Conservation (phyloP, 2,888 invertebrate genomes). For the Drosophila demipolita region DNA sequence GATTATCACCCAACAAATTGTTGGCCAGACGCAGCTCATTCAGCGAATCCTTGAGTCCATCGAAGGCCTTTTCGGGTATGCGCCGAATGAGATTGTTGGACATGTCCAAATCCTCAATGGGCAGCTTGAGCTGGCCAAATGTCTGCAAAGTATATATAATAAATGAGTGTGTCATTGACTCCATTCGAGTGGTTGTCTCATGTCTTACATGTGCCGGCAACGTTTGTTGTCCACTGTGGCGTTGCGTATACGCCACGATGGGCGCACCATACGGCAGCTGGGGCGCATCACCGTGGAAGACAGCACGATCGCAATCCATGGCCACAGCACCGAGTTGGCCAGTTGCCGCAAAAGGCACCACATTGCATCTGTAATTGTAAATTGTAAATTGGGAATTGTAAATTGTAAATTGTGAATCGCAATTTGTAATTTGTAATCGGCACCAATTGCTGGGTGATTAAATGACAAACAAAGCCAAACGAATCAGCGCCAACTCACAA, state of each 20-base stretch:
- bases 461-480: constrained; percentile 32
- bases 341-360: constrained; percentile 85
- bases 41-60: constrained; percentile 88
- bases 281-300: constrained; percentile 92
- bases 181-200: neutral
- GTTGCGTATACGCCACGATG: constrained; percentile 92
- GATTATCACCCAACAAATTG: constrained; percentile 94
- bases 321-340: constrained; percentile 87
- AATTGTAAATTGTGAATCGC: neutral
- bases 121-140: constrained; percentile 90
- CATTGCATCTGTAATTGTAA: constrained; percentile 85
- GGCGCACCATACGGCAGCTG: constrained; percentile 92
- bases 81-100: constrained; percentile 92
- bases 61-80: constrained; percentile 91
- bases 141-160: constrained; percentile 81
- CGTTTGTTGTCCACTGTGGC: constrained; percentile 92
- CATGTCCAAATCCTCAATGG: constrained; percentile 91
- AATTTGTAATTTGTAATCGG: constrained; percentile 72
- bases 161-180: constrained; percentile 1
- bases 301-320: constrained; percentile 93
- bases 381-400: neutral
- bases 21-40: constrained; percentile 90
- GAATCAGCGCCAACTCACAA: constrained; percentile 44
- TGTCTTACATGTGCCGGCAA: constrained; percentile 90
- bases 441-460: constrained; percentile 46